Evolutionary conservation across 2,113 vertebrate genomes (phyloP), one percentile per base, ranked within the genome.

Genomic region (Pongo abelii): DNA sequence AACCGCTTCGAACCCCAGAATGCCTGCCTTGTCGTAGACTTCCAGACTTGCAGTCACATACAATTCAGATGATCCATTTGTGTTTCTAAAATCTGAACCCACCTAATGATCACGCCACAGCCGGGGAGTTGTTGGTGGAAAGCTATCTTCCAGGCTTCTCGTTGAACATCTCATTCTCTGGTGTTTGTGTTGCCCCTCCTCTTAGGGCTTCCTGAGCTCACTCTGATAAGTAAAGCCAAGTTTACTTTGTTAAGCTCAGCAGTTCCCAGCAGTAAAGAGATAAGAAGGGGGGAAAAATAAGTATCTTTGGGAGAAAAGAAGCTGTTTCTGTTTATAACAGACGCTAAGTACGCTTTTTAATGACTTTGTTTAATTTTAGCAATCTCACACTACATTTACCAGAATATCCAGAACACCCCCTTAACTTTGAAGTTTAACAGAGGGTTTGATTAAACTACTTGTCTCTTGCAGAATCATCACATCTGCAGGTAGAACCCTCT

Each of bases 151-250:
- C 87, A 97, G 96, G 93, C 92, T 97, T 97, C 86, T 92, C 85
- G 64, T 80, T 98, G 95, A 98, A 85, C 85, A 57, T 94, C 96
- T 20, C 92, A 84, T 98, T 32, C 96, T 74, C 84, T 96, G 83
- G 96, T 97, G 91, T 98, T 98, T 98, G 98, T 93, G 97, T 97
- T 98, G 98, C 98, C 98, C 97, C 98, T 98, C 98, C 98, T 99
- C 97, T 74, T 97, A 99, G 98, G 98, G 98, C 96, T 98, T 99
- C 97, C 98, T 98, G 98, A 99, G 98, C 98, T 98, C 89, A 92
- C 98, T 98, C 98, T 98, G 99, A 99, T 99, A 99, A 99, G 98
- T 99, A 98, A 99, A 99, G 98, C 98, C 98, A 99, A 98, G 94
- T 98, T 99, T 98, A 98, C 98, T 99, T 98, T 98, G 97, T 99